phyloP scores from a whole-genome alignment of 2,113 vertebrate species.

The Anhinga anhinga region DNA sequence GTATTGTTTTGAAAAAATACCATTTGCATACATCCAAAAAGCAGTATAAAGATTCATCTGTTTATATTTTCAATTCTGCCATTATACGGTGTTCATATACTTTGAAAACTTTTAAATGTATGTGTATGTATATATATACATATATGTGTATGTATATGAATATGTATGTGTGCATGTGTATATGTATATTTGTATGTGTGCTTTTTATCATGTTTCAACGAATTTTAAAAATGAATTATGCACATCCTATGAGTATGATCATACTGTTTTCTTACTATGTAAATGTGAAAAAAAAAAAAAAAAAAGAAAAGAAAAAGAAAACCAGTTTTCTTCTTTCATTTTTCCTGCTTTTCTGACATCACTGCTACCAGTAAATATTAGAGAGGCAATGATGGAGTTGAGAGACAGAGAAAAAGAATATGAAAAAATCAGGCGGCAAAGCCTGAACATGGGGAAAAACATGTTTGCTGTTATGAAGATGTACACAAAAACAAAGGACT shows the following conservation, averaged over 20 bases:
- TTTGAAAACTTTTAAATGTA: background rate
- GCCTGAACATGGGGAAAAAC: background rate
- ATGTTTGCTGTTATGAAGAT: background rate
- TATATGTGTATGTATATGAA: background rate
- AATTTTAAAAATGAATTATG: background rate
- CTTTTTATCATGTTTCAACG: background rate
- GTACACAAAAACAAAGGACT: background rate
- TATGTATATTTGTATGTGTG: background rate
- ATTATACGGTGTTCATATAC: background rate
- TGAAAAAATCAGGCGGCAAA: background rate
- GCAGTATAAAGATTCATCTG: background rate
- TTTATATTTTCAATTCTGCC: background rate
- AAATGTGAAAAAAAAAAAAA: background rate
- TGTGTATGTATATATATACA: no score
- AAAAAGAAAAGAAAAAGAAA: background rate
- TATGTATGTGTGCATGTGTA: background rate
- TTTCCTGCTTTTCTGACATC: background rate
- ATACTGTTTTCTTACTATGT: background rate
- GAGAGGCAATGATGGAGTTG: background rate
- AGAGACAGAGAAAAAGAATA: background rate
- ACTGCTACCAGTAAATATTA: background rate
- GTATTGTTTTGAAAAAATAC: background rate
- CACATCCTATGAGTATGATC: background rate
- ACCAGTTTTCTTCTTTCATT: accelerated
- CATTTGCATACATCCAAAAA: background rate